Percentiles rank a stretch among this genome's conserved stretches.
phyloP scores from a whole-genome alignment of 2,888 invertebrate species.

The Teleogryllus oceanicus region DNA sequence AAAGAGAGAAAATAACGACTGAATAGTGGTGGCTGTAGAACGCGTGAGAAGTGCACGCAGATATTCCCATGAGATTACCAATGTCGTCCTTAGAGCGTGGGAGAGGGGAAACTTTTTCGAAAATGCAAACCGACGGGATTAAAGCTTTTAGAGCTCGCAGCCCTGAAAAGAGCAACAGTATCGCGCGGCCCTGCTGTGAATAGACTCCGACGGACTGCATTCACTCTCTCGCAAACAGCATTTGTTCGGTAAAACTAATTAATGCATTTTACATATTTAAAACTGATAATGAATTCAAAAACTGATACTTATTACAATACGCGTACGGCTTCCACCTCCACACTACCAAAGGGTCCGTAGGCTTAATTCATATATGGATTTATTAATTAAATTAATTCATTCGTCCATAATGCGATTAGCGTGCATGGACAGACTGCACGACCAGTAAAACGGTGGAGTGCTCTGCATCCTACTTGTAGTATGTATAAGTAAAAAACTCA shows the following conservation, averaged over 20 bases:
- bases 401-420: slow-evolving; percentile 4
- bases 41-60: background rate
- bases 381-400: slow-evolving; percentile 18
- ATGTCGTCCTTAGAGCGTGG: background rate
- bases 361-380: background rate
- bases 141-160: slow-evolving; percentile 11
- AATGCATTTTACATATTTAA: slow-evolving; percentile 18
- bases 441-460: background rate
- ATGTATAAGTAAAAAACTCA: too few relatives aligned
- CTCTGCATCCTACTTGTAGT: background rate
- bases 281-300: slow-evolving; percentile 11
- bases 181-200: background rate
- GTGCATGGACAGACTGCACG: background rate
- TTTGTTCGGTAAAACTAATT: slow-evolving; percentile 9
- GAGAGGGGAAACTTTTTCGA: background rate
- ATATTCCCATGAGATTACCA: slow-evolving; percentile 10
- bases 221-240: slow-evolving; percentile 1
- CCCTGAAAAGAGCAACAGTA: background rate
- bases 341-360: background rate
- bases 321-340: background rate
- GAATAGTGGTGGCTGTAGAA: background rate
- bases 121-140: background rate
- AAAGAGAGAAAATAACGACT: background rate
- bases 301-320: slow-evolving; percentile 9
- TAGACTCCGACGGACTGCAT: background rate